Evolutionary conservation across 2,113 vertebrate genomes (phyloP), one percentile per base, ranked within the genome.

Genomic region (Benitochromis conjunctus): DNA sequence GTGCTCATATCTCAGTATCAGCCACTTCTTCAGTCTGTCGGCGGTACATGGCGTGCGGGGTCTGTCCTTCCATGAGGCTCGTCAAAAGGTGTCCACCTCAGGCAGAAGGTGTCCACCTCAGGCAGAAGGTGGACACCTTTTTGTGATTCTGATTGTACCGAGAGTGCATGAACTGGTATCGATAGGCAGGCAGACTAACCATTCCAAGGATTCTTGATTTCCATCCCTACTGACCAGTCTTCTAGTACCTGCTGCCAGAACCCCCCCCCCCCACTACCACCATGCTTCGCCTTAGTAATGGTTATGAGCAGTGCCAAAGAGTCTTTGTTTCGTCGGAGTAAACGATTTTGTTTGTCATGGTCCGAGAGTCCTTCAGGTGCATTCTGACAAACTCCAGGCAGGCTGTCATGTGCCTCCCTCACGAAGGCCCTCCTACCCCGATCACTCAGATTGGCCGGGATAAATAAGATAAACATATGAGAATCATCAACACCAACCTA

Each of bases 41-140:
- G 21, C 2, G 21, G 2, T 26, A 0, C 21, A 3, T 56, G 54
- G 21, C 0, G 0, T 56, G 11, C 21, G 11, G n/a, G 54, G 21
- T 21, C 0, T 9, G 36, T 3, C 36, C 36, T 56, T 38, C 6
- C 3, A 4, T 24, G 54, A 26, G 2, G 26, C 26, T 26, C 26
- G 26, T 26, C n/a, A n/a, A n/a, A n/a, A n/a, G n/a, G n/a, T n/a
- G n/a, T n/a, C n/a, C n/a, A n/a, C n/a, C n/a, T n/a, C n/a, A n/a
- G n/a, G n/a, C n/a, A n/a, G n/a, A n/a, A n/a, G n/a, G n/a, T n/a
- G n/a, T n/a, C n/a, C n/a, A n/a, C n/a, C n/a, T n/a, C n/a, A n/a
- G n/a, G n/a, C n/a, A n/a, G n/a, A n/a, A n/a, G n/a, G n/a, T n/a
- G n/a, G n/a, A n/a, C n/a, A n/a, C n/a, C n/a, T n/a, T n/a, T n/a